These are phyloP conservation scores for Ceyx margarethae DNA, from an alignment of 2,113 vertebrate species.

Conservation along the genomic window DNA sequence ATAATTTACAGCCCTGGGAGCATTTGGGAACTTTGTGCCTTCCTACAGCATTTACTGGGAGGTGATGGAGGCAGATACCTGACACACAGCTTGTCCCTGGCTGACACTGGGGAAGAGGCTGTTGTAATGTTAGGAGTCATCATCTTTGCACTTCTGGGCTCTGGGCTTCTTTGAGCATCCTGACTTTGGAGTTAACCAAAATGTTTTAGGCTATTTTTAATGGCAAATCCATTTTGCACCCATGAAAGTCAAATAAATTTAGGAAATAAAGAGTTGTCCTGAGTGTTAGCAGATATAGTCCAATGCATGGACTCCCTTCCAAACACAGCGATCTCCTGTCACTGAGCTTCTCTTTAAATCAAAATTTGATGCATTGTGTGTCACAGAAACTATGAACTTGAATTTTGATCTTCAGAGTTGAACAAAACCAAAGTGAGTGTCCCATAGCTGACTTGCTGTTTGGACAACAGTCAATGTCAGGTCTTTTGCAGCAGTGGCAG, in stretches of 20 bases:
- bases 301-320: not conserved
- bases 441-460: not conserved
- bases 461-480: not conserved
- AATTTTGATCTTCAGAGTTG: not conserved
- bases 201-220: not conserved
- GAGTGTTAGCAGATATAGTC: not conserved
- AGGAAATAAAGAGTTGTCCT: not conserved
- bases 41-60: not conserved
- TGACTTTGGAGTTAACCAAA: not conserved
- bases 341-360: not conserved
- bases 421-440: not conserved
- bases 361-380: not conserved
- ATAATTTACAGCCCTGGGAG: slow-evolving; percentile 26
- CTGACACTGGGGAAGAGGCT: not conserved
- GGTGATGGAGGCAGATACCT: not conserved
- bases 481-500: not conserved
- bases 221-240: not conserved
- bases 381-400: not conserved
- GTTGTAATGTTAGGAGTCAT: not conserved
- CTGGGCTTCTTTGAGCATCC: not conserved
- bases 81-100: not conserved
- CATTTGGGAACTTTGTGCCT: slow-evolving; percentile 31
- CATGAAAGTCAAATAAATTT: not conserved
- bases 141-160: not conserved
- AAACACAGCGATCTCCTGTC: not conserved